Evolutionary conservation across 2,888 invertebrate genomes (phyloP).

Genomic region (Cyaniris semiargus): DNA sequence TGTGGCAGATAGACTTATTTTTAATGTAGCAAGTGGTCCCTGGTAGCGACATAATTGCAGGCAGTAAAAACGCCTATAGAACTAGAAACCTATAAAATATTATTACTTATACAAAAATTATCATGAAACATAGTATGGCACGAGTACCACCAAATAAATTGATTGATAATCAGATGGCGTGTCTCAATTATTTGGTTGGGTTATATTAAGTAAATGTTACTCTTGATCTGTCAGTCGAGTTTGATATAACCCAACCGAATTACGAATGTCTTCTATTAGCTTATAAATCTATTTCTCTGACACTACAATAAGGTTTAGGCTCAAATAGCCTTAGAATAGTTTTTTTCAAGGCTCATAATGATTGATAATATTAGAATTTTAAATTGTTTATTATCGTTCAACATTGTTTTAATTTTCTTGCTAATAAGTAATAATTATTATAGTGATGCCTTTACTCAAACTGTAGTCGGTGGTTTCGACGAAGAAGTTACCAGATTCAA

Average conservation of each 20-base stretch:
- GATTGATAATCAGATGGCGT: neutral
- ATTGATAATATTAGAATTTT: constrained; percentile 1
- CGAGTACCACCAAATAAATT: neutral
- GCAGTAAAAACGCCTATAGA: neutral
- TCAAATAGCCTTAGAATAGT: neutral
- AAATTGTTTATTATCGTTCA: neutral
- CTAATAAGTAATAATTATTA: no score
- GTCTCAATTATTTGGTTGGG: neutral
- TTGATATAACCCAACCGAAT: neutral
- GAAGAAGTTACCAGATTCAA: no score
- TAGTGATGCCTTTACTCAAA: no score
- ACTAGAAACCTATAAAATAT: neutral
- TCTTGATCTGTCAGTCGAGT: neutral
- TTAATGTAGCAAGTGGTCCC: no score
- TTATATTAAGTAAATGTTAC: neutral
- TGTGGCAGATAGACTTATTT: neutral
- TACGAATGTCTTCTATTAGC: neutral
- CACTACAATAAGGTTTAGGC: neutral
- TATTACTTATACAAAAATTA: neutral
- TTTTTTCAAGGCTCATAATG: constrained; percentile 7
- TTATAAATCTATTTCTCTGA: no score
- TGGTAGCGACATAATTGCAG: neutral
- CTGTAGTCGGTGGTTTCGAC: no score
- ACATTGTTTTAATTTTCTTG: neutral
- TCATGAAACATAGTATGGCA: neutral